Base-by-base conservation (phyloP, 2,113 vertebrate species). In the Coturnix japonica region DNA sequence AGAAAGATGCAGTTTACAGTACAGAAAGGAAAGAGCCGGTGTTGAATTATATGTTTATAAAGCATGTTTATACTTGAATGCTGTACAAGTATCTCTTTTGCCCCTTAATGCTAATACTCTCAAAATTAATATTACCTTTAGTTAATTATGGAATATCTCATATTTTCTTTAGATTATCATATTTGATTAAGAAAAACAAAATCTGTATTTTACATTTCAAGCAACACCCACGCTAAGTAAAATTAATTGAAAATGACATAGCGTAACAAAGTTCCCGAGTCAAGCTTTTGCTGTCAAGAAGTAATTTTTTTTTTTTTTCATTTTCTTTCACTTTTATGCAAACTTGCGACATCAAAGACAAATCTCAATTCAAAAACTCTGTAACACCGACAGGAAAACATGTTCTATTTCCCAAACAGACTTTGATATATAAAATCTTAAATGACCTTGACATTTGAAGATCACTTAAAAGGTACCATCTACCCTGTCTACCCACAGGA, bases 381-480 rank as follows among this genome's bases (percentile, higher is more conserved):
- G 31, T 59, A 83, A 74, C 14, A 76, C 37, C 65, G 81, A 47
- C 49, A 87, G 66, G 66, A 84, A 72, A 84, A 44, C 37, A 21
- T 11, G 4, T 89, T 86, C 28, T 41, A 51, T 65, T 88, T 88
- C 46, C 26, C n/a, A 80, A 80, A 83, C 25, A 39, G 56, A 67
- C 80, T 64, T 87, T 65, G 64, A 81, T 80, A 88, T 88, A 61
- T 82, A 72, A 80, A 86, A 65, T 56, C 35, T 73, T 35, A 66
- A 60, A 35, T 60, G 76, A 93, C 84, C 76, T 60, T 85, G 73
- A 82, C 65, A 47, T 88, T 84, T 73, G 8, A 71, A 91, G 90
- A 46, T 53, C 85, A 41, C 73, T 86, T 88, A 72, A 93, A 85
- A 71, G 64, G 44, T 41, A 57, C 43, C 51, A 28, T 28, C 51